A percentile compares a stretch with the other conserved stretches of the same genome.
These are phyloP conservation scores for Perca schrenkii DNA, from an alignment of 2,113 vertebrate species.

Conservation along the genomic window DNA sequence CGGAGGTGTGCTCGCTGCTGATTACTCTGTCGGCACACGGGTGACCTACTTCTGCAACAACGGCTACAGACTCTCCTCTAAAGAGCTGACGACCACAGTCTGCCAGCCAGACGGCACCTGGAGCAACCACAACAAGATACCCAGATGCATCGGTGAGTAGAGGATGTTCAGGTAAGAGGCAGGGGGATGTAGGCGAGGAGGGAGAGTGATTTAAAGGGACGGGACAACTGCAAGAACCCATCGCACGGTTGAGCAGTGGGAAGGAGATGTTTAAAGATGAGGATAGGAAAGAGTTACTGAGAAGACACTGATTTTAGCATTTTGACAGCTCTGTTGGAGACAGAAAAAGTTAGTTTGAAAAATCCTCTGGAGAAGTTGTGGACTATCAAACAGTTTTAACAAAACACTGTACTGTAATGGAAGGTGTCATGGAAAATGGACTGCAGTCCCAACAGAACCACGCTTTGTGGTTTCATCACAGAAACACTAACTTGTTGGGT, in stretches of 20 bases:
- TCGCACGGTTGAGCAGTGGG: background rate
- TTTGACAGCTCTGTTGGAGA: slow-evolving; percentile 15
- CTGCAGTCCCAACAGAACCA: background rate
- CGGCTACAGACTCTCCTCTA: slow-evolving; percentile 93
- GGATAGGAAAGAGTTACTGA: background rate
- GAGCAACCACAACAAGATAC: slow-evolving; percentile 98
- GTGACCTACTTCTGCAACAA: slow-evolving; percentile 97
- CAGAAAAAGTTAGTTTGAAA: slow-evolving; percentile 1
- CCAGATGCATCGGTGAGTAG: slow-evolving; percentile 93
- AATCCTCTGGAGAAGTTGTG: slow-evolving; percentile 10
- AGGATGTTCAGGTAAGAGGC: slow-evolving; percentile 8
- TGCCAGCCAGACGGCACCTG: slow-evolving; percentile 96
- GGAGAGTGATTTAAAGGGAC: slow-evolving; percentile 5
- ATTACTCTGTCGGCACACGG: slow-evolving; percentile 93
- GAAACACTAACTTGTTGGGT: slow-evolving; percentile 31
- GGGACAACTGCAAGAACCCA: slow-evolving; percentile 7
- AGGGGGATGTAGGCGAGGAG: background rate
- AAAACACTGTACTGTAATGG: background rate
- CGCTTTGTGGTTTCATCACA: slow-evolving; percentile 19
- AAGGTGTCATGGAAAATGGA: slow-evolving; percentile 24
- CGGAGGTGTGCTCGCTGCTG: slow-evolving; percentile 94
- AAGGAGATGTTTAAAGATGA: background rate
- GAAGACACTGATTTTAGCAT: background rate
- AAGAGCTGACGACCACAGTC: slow-evolving; percentile 92
- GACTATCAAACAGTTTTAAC: slow-evolving; percentile 33